Evolutionary conservation across 2,888 invertebrate species (phyloP), one percentile per base, ranked within the genome.

Genomic region (Drosophila eohydei): DNA sequence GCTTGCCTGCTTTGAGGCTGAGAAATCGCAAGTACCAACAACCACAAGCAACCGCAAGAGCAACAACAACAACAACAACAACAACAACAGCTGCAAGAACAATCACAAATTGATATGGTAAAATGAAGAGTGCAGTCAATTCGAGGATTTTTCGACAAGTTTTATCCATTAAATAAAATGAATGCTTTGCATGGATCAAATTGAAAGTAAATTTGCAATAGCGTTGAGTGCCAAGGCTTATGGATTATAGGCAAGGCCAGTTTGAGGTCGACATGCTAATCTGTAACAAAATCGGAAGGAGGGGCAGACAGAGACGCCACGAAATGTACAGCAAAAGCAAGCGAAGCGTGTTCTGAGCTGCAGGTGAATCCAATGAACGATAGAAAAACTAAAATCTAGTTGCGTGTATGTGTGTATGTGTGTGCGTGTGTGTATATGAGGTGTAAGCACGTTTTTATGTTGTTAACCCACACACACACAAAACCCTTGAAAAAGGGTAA

Each of bases 391-490:
- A 51, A 61, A 72, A 56, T 72, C 72, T 55, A 43, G 38, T 57
- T 59, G 55, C 34, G 9, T 40, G 36, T 32, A 21, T 41, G 40
- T 51, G 52, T 60, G 28, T 64, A 52, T 59, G n/a, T 46, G 46
- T 57, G 36, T 57, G 43, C 52, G 60, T 58, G 55, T 58, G 52
- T 68, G 21, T 73, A 58, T 73, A 78, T 78, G 66, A 74, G 72
- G 82, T 78, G 86, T 86, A 86, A 84, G 82, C 76, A 82, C 74
- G 82, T 77, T 87, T 86, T 86, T 82, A 82, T 82, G 82, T 80
- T 85, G 86, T 85, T 87, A 87, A 77, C 74, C 83, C 61, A 74
- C 64, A 57, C 43, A 65, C 66, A 69, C 34, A 54, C 52, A 28
- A 55, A 46, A 43, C 21, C 28, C 60, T 40, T 14, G 44, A 58